Evolutionary conservation across 2,797 vertebrate genomes (phyloP), one percentile per base, ranked within the genome.

Genomic region (Moxostoma hubbsi): DNA sequence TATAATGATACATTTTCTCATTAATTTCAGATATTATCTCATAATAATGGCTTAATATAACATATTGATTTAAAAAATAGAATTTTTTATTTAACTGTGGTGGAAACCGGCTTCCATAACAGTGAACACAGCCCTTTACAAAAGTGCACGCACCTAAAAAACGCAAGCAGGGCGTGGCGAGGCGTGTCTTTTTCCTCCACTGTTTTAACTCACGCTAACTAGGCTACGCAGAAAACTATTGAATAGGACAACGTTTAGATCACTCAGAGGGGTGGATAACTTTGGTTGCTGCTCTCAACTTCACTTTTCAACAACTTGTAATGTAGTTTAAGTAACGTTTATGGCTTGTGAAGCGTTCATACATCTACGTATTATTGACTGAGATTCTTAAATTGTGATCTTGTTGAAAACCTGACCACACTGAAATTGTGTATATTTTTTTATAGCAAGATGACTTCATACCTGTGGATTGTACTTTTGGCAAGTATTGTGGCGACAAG

Each of bases 381-480:
- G 2, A 11, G 5, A 36, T 5, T 15, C 11, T 24, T 10, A 47
- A 74, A 6, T 6, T 16, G 57, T 53, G 9, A 51, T 50, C 9
- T 53, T 6, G 9, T 16, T 69, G 8, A 2, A 8, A 11, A 43
- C 58, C 16, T 0, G 16, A 15, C 36, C 45, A 9, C 13, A 4
- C 18, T 46, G 13, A 7, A 12, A 59, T 45, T n/a, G 10, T 9
- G 9, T 8, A 1, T 12, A 3, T 67, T 63, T 67, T 63, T 45
- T 47, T 13, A 62, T 47, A 53, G 46, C 49, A 59, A 50, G 16
- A 88, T 88, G 87, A 74, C 55, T 71, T 77, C 73, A 53, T 83
- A 75, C 71, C 4, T 83, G 16, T 86, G 87, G 86, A 87, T 86
- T 79, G 57, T 87, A 71, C 46, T 88, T 51, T 13, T 87, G 46